Percentiles rank a stretch among this genome's conserved stretches.
These are phyloP conservation scores for Drosophila subpulchrella DNA, from an alignment of 1,140 invertebrate species.

Conservation along the genomic window DNA sequence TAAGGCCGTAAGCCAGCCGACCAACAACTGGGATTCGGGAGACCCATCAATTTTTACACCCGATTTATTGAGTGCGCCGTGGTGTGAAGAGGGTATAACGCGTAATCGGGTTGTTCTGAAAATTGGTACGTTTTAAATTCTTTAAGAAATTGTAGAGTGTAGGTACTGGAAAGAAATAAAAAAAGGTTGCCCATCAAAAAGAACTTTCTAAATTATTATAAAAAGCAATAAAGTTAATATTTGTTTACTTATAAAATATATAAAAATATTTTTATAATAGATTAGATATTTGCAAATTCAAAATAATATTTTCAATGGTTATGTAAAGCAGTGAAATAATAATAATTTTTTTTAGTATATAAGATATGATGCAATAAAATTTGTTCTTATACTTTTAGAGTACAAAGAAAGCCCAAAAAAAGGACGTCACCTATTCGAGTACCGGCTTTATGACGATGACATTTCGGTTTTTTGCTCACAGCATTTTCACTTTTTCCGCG, in stretches of 20 bases:
- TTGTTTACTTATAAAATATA: no score
- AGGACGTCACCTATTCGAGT: constrained; percentile 13
- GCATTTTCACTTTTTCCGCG: constrained; percentile 46
- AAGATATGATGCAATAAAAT: no score
- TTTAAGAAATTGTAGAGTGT: not conserved
- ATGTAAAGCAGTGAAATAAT: not conserved
- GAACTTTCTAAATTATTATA: no score
- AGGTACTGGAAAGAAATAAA: no score
- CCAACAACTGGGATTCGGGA: constrained; percentile 9
- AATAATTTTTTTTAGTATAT: no score
- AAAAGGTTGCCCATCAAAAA: not conserved
- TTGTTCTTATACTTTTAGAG: no score
- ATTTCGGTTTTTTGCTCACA: constrained; percentile 38
- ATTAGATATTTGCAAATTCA: no score
- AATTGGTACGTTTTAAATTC: not conserved
- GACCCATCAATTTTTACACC: constrained; percentile 36
- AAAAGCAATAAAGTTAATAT: no score
- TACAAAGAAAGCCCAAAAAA: not conserved
- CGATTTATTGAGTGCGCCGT: constrained; percentile 42
- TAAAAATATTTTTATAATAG: no score
- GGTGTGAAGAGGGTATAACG: not conserved
- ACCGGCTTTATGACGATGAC: not conserved
- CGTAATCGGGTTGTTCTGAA: not conserved
- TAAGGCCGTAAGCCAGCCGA: constrained; percentile 45
- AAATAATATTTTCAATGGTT: no score